phyloP scores from a whole-genome alignment of 2,113 vertebrate species.

The Solenodon paradoxus region DNA sequence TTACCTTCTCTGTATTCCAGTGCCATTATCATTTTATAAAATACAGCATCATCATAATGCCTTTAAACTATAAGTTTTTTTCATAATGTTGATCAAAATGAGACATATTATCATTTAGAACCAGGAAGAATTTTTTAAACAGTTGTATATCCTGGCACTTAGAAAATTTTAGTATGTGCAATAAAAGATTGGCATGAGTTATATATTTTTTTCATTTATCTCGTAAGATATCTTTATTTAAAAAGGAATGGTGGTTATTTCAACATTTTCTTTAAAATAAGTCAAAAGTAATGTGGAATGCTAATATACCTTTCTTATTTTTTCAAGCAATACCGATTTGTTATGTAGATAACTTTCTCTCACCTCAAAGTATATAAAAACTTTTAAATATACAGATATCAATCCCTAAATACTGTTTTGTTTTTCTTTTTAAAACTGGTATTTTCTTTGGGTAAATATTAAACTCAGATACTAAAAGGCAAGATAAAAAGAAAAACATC shows the following conservation, averaged over 20 bases:
- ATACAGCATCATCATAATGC: neutral
- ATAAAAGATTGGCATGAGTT: neutral
- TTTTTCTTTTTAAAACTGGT: neutral
- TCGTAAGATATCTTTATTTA: neutral
- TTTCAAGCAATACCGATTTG: neutral
- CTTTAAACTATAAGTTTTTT: conserved; percentile 19
- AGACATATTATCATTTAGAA: neutral
- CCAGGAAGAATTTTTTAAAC: neutral
- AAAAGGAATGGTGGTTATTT: neutral
- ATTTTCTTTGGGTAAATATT: neutral
- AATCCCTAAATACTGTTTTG: neutral
- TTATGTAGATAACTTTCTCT: neutral
- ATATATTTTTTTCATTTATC: conserved; percentile 26
- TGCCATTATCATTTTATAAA: neutral
- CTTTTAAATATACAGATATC: neutral
- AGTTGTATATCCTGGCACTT: neutral
- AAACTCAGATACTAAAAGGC: neutral
- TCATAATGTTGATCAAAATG: conserved; percentile 19
- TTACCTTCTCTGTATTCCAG: neutral
- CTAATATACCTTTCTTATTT: neutral
- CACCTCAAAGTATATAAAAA: neutral
- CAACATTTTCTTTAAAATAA: neutral
- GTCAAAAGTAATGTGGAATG: neutral
- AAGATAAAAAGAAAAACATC: neutral
- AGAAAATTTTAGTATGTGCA: neutral